Base-by-base conservation (phyloP, 2,888 invertebrate genomes). In the Eupithecia abbreviata region DNA sequence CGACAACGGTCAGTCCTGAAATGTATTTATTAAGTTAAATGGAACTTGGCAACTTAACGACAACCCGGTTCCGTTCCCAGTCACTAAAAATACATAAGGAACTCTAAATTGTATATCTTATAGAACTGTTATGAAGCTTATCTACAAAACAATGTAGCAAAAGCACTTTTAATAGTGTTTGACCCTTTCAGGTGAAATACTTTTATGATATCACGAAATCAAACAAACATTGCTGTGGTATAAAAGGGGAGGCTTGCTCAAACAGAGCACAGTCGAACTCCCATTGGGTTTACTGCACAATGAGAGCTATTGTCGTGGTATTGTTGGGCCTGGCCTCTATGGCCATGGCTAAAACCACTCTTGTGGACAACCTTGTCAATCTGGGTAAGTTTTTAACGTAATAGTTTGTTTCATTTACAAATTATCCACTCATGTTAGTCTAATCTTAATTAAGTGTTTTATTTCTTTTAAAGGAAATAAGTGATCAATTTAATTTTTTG, bases 321-420 rank as follows among this genome's bases (percentile, higher is more conserved):
- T 81, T 91, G 18, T 82, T 91, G 77, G 90, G 92, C 88, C 86
- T 93, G 80, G 91, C 90, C 87, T 91, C 90, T 70, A 67, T 88
- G 84, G 91, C 92, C 84, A 82, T 88, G 85, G 93, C 92, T 80
- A 73, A 67, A 49, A 72, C 74, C 45, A 87, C 88, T 58, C 89
- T 90, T 71, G 88, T 88, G 10, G 92, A 91, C 67, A 86, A 80
- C 51, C 82, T 79, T 7, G 79, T 90, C 13, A 78, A 82, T 47
- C 71, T 79, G 55, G 86, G 93, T 92, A 87, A 90, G 88, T 43
- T 18, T 45, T 9, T 12, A 12, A 30, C 30, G 5, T 51, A 15
- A 51, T 51, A 15, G n/a, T 58, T 10, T 9, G 18, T 18, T 58
- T 9, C 7, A 58, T 18, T 55, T 55, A n/a, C 18, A 10, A 58